Evolutionary conservation across 2,797 vertebrate genomes (phyloP).

Genomic region (Arremon aurantiirostris): DNA sequence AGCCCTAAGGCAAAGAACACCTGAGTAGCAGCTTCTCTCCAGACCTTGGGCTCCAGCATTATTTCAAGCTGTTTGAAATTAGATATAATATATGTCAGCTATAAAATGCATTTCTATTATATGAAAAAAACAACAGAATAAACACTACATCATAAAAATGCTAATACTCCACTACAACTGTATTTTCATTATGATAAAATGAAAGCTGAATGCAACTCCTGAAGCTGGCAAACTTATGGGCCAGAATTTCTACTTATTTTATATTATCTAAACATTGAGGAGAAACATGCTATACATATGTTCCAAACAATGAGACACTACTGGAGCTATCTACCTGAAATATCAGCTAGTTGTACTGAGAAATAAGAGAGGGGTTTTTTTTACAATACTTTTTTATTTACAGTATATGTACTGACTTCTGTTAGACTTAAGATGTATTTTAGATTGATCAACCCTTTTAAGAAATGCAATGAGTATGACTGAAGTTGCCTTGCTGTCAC

Average conservation of each 20-base stretch:
- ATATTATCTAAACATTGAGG: neutral
- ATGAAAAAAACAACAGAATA: constrained; percentile 34
- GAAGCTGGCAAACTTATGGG: neutral
- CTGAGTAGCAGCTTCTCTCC: constrained; percentile 96
- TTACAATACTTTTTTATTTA: neutral
- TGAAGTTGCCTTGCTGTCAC: neutral
- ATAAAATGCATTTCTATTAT: constrained; percentile 59
- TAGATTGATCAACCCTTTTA: neutral
- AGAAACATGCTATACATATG: neutral
- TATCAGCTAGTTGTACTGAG: neutral
- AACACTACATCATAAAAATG: neutral
- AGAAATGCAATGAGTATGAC: neutral
- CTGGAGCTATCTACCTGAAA: neutral
- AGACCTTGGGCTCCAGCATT: constrained; percentile 95
- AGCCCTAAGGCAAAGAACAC: constrained; percentile 97
- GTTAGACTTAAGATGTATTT: neutral
- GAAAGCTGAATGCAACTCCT: neutral
- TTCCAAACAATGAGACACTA: neutral
- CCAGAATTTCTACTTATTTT: neutral
- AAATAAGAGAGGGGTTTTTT: neutral
- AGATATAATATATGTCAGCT: constrained; percentile 70
- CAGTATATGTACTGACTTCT: neutral
- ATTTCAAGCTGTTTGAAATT: constrained; percentile 88
- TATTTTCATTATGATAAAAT: neutral
- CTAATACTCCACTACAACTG: neutral